A percentile compares a stretch with the other conserved stretches of the same genome.
These are phyloP conservation scores for Clusia tigrina DNA, from an alignment of 2,888 invertebrate species.

Conservation along the genomic window DNA sequence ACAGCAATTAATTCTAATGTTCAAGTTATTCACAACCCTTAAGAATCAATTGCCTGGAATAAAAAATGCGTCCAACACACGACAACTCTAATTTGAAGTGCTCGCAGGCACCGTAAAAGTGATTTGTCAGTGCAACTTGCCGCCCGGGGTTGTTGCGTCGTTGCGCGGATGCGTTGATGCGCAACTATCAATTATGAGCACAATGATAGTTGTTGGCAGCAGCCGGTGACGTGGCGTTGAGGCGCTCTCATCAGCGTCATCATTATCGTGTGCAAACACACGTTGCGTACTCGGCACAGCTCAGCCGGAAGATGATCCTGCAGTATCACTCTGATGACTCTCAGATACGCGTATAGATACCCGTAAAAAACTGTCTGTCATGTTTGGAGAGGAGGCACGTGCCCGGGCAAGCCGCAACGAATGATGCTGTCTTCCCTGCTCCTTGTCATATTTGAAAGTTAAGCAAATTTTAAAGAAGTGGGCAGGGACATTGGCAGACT, in stretches of 20 bases:
- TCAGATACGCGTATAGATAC: not conserved
- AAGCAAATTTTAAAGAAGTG: not conserved
- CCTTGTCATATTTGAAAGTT: not conserved
- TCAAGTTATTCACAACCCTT: slow-evolving; percentile 42
- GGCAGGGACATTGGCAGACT: not conserved
- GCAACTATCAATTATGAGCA: not conserved
- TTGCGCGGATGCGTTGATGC: not conserved
- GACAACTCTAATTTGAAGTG: slow-evolving; percentile 50
- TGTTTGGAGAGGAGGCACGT: not conserved
- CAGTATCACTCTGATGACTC: too few relatives aligned
- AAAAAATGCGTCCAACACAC: slow-evolving; percentile 52
- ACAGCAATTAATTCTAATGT: slow-evolving; percentile 49
- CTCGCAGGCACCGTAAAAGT: slow-evolving; percentile 9
- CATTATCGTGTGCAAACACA: slow-evolving; percentile 7
- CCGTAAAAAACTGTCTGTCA: not conserved
- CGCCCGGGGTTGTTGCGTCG: not conserved
- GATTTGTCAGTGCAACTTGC: slow-evolving; percentile 11
- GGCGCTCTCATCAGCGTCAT: slow-evolving; percentile 4
- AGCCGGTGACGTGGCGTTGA: not conserved
- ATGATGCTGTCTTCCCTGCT: not conserved
- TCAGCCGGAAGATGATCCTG: not conserved
- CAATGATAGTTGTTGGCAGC: not conserved
- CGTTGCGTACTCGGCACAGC: not conserved
- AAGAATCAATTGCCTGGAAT: slow-evolving; percentile 55
- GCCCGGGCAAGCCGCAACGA: slow-evolving; percentile 4